Evolutionary conservation across 2,888 invertebrate species (phyloP).

Genomic region (Andrena flavipes): DNA sequence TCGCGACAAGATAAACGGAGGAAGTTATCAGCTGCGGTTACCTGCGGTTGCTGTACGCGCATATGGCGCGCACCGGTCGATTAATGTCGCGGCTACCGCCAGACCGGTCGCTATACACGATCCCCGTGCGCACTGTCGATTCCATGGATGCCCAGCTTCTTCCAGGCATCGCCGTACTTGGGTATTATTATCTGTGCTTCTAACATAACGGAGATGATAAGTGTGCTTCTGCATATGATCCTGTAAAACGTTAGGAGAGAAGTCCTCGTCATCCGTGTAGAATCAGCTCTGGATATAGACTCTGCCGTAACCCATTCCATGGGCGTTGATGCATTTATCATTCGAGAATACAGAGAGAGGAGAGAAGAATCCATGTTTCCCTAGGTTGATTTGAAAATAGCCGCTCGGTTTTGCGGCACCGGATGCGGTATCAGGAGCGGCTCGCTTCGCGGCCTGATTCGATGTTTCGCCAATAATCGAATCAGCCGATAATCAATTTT

Average conservation of each 20-base stretch:
- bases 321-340: no score
- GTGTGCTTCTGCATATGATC: not conserved
- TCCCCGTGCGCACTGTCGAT: slow-evolving; percentile 17
- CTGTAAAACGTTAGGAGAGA: no score
- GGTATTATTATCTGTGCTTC: no score
- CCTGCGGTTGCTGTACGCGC: slow-evolving; percentile 46
- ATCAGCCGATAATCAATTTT: slow-evolving; percentile 29
- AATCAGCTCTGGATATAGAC: no score
- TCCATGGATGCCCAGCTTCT: not conserved
- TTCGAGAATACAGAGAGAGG: not conserved
- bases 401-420: not conserved
- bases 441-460: slow-evolving; percentile 6
- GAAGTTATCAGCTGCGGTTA: slow-evolving; percentile 56
- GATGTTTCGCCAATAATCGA: slow-evolving; percentile 32
- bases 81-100: slow-evolving; percentile 48
- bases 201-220: not conserved
- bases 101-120: slow-evolving; percentile 21
- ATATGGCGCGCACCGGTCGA: slow-evolving; percentile 49
- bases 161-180: not conserved
- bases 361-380: not conserved
- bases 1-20: slow-evolving; percentile 49
- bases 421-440: not conserved
- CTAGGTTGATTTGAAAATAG: not conserved
- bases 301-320: no score
- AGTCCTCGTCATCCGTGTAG: no score